A percentile compares a stretch with the other conserved stretches of the same genome.
Conservation (phyloP, 92 coral and sea anemone genomes). For the Zoanthus sociatus region DNA sequence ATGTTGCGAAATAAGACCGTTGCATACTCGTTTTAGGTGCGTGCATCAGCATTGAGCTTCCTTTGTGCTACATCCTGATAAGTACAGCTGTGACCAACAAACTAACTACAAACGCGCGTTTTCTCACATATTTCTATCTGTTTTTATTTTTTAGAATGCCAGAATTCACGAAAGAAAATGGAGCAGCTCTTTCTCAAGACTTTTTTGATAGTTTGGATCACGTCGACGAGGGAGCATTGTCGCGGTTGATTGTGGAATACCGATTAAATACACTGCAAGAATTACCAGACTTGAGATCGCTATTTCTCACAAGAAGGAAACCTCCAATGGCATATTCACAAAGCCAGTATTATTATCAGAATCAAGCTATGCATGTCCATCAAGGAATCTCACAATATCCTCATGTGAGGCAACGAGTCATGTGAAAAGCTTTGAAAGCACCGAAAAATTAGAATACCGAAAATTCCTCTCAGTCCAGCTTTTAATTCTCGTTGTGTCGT, state of each 20-base stretch:
- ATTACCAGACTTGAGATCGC: slow-evolving; percentile 86
- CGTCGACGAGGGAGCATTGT: slow-evolving; percentile 90
- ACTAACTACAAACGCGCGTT: not conserved
- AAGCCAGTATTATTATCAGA: slow-evolving; percentile 41
- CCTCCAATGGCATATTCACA: slow-evolving; percentile 58
- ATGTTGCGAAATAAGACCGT: not conserved
- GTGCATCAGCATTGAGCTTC: slow-evolving; percentile 25
- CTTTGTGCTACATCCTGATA: slow-evolving; percentile 11
- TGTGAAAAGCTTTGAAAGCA: slow-evolving; percentile 3
- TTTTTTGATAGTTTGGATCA: slow-evolving; percentile 96
- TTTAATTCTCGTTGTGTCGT: slow-evolving; percentile 27
- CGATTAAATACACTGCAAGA: slow-evolving; percentile 88
- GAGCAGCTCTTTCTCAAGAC: slow-evolving; percentile 84
- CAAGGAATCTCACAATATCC: slow-evolving; percentile 43
- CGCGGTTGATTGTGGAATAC: slow-evolving; percentile 85
- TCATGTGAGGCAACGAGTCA: slow-evolving; percentile 43
- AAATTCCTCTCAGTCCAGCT: slow-evolving; percentile 40
- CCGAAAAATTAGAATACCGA: slow-evolving; percentile 36
- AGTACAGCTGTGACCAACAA: slow-evolving; percentile 12
- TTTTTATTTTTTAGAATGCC: slow-evolving; percentile 72
- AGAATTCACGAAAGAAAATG: slow-evolving; percentile 77
- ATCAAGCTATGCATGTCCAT: slow-evolving; percentile 23
- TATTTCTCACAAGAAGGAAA: slow-evolving; percentile 77
- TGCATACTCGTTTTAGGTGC: slow-evolving; percentile 21
- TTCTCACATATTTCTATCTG: slow-evolving; percentile 5